Conservation (phyloP, 2,797 vertebrate species). For the Discoglossus pictus region DNA sequence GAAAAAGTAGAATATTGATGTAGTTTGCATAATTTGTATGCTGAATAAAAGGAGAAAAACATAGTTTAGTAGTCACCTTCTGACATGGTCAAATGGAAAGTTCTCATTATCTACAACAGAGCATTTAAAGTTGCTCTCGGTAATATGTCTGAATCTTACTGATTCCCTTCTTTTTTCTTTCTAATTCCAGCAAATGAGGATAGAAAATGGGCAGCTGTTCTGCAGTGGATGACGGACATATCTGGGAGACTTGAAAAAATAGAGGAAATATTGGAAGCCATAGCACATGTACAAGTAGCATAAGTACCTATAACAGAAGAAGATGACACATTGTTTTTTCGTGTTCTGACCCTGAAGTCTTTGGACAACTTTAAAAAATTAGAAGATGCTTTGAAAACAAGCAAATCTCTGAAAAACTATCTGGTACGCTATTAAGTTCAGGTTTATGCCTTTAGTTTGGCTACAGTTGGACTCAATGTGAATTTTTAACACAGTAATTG, state of each 20-base stretch:
- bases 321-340: background rate
- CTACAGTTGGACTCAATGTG: constrained; percentile 4
- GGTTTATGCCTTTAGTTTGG: background rate
- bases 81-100: background rate
- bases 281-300: too few relatives aligned
- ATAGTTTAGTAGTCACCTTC: too few relatives aligned
- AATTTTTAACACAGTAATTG: too few relatives aligned
- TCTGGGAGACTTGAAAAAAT: background rate
- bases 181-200: background rate
- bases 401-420: background rate
- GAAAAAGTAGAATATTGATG: too few relatives aligned
- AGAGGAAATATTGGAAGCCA: background rate
- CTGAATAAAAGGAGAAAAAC: too few relatives aligned
- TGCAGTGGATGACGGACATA: constrained; percentile 4
- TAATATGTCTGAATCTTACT: too few relatives aligned
- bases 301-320: background rate
- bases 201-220: constrained; percentile 5
- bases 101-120: background rate
- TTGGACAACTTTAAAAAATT: constrained; percentile 2
- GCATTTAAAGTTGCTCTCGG: constrained; percentile 1
- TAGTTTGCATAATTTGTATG: too few relatives aligned
- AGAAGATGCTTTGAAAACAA: background rate
- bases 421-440: constrained; percentile 6
- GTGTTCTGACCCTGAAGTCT: constrained; percentile 11
- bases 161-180: background rate